Conservation (phyloP, 37 sponge, comb jelly and placozoan genomes). For the Cladorhizidae sp. region DNA sequence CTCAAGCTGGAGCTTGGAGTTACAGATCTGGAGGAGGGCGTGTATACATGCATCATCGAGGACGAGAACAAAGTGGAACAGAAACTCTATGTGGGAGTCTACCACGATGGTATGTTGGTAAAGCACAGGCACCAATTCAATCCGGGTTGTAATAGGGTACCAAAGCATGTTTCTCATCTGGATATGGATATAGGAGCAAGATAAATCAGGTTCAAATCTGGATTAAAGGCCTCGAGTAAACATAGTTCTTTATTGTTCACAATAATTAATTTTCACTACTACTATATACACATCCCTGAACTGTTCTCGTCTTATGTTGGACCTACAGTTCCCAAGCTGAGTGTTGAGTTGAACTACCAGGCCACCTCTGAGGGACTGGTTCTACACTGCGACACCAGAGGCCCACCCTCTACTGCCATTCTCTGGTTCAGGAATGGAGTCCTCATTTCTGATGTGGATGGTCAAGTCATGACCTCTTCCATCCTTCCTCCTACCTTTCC, state of each 20-base stretch:
- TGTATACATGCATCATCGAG: conserved; percentile 4
- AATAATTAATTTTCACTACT: too few species aligned
- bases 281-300: too few species aligned
- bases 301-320: background rate
- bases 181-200: too few species aligned
- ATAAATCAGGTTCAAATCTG: too few species aligned
- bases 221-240: too few species aligned
- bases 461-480: background rate
- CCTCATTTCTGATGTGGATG: background rate
- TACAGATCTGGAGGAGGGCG: background rate
- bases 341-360: background rate
- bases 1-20: background rate
- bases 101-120: background rate
- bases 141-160: too few species aligned
- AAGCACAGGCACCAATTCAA: too few species aligned
- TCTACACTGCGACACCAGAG: conserved; percentile 3
- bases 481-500: too few species aligned
- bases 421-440: conserved; percentile 14
- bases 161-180: too few species aligned
- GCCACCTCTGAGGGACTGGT: background rate
- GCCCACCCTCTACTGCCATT: background rate
- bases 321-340: background rate
- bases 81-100: background rate
- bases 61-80: conserved; percentile 6
- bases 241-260: too few species aligned